Evolutionary conservation across 1,140 invertebrate genomes (phyloP).

Genomic region (Centruroides sculpturatus): DNA sequence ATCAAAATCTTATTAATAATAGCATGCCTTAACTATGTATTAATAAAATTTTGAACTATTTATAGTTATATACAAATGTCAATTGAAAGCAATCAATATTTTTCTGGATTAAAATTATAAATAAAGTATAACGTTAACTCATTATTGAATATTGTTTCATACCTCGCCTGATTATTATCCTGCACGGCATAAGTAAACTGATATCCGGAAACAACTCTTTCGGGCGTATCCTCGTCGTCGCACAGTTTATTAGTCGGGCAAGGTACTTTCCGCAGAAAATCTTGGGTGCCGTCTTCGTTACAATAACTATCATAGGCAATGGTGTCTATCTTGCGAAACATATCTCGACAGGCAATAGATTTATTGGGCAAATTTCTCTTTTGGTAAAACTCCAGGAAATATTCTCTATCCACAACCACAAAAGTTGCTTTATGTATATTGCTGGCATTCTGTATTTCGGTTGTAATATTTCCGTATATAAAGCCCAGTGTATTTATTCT

Average conservation of each 20-base stretch:
- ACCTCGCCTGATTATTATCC: slow-evolving; percentile 75
- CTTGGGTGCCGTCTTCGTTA: slow-evolving; percentile 54
- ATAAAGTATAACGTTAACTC: no score
- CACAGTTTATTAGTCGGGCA: slow-evolving; percentile 63
- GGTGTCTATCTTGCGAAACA: slow-evolving; percentile 69
- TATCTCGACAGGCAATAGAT: slow-evolving; percentile 53
- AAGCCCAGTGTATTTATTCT: slow-evolving; percentile 72
- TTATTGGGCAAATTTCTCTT: slow-evolving; percentile 33
- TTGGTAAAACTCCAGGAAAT: slow-evolving; percentile 45
- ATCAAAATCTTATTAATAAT: no score
- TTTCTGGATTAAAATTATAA: no score
- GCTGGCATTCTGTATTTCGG: slow-evolving; percentile 22
- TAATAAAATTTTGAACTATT: no score
- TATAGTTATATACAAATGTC: no score
- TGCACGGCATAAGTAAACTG: slow-evolving; percentile 91
- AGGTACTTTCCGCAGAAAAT: slow-evolving; percentile 76
- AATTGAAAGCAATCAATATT: no score
- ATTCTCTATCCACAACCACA: slow-evolving; percentile 67
- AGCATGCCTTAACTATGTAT: no score
- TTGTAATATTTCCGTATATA: slow-evolving; percentile 89
- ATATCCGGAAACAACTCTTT: slow-evolving; percentile 66
- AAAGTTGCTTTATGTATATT: slow-evolving; percentile 48
- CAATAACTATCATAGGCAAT: slow-evolving; percentile 74
- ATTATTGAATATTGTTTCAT: slow-evolving; percentile 18
- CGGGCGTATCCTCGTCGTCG: slow-evolving; percentile 66